Conservation (phyloP, 2,888 invertebrate genomes). For the Megalurothrips usitatus region DNA sequence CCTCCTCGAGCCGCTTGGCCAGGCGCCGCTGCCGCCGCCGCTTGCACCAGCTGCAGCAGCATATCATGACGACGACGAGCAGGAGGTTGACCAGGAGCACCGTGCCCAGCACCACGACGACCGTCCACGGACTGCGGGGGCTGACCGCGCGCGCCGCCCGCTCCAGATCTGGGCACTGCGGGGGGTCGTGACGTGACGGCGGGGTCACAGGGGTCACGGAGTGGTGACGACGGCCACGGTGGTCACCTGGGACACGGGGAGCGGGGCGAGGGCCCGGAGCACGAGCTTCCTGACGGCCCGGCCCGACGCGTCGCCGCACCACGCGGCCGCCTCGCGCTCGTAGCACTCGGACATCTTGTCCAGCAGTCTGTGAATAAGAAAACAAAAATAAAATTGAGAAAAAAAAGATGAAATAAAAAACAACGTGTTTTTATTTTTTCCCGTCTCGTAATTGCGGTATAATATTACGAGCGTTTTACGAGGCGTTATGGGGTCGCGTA, state of each 20-base stretch:
- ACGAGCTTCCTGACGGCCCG: neutral
- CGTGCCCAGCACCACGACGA: neutral
- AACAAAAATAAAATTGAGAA: too few species aligned
- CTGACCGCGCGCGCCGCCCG: neutral
- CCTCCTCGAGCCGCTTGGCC: neutral
- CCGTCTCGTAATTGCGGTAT: too few species aligned
- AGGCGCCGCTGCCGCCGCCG: neutral
- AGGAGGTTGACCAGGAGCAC: neutral
- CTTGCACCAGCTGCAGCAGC: neutral
- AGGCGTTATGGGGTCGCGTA: too few species aligned
- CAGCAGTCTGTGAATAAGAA: neutral
- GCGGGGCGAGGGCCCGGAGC: neutral
- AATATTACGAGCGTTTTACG: too few species aligned
- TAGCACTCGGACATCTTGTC: conserved; percentile 16
- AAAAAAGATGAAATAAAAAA: too few species aligned
- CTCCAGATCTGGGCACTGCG: conserved; percentile 1
- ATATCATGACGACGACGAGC: neutral
- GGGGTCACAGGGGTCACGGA: too few species aligned
- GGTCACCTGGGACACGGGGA: neutral
- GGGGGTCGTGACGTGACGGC: too few species aligned
- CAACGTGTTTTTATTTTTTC: too few species aligned
- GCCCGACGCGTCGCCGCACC: neutral
- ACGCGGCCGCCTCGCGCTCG: conserved; percentile 17
- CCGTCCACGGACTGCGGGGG: neutral
- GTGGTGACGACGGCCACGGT: too few species aligned